A percentile compares a stretch with the other conserved stretches of the same genome.
These are phyloP conservation scores for Festucalex cinctus DNA, from an alignment of 2,113 vertebrate genomes.

Conservation along the genomic window DNA sequence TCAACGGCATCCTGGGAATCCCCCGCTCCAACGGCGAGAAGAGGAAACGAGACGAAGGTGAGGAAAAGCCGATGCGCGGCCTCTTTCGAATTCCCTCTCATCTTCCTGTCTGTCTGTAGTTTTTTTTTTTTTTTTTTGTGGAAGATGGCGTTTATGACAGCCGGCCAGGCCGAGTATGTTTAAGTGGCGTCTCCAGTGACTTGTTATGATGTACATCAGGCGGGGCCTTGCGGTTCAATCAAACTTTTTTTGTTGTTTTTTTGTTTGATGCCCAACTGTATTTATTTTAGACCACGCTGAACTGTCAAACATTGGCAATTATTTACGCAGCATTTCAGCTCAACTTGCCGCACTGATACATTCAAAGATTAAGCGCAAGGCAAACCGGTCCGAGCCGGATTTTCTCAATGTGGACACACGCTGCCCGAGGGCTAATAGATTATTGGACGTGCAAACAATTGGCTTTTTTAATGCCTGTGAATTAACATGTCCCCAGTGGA, in stretches of 20 bases:
- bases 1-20: constrained; percentile 99
- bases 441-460: constrained; percentile 77
- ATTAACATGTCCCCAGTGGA: constrained; percentile 78
- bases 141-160: constrained; percentile 62
- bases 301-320: neutral
- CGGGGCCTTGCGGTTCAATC: constrained; percentile 59
- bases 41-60: constrained; percentile 99
- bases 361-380: constrained; percentile 63
- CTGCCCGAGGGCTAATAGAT: constrained; percentile 74
- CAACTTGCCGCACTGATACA: constrained; percentile 14
- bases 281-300: constrained; percentile 55
- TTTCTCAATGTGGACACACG: constrained; percentile 70
- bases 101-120: constrained; percentile 21
- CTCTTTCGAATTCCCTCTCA: constrained; percentile 50
- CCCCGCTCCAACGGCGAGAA: constrained; percentile 99
- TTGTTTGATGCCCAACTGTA: constrained; percentile 46
- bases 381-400: constrained; percentile 59
- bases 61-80: constrained; percentile 72
- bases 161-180: constrained; percentile 54
- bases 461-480: constrained; percentile 76
- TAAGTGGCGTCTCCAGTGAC: constrained; percentile 69
- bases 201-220: constrained; percentile 70
- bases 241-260: constrained; percentile 16
- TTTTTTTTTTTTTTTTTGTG: constrained; percentile 51
- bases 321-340: neutral